Evolutionary conservation across 2,113 vertebrate genomes (phyloP), one percentile per base, ranked within the genome.

Genomic region (Gadus chalcogrammus): DNA sequence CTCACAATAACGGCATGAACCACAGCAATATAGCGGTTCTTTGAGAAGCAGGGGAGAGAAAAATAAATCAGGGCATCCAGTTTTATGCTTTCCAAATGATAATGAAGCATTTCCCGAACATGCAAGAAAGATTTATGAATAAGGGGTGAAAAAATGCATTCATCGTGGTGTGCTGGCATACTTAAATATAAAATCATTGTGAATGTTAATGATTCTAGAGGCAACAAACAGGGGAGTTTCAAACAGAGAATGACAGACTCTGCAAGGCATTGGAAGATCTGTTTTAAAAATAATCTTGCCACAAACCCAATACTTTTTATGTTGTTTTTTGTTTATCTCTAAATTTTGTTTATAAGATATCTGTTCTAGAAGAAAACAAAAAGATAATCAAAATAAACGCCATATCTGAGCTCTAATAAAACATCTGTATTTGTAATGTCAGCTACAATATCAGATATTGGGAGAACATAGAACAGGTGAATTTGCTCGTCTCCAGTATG

Each of bases 1-100:
- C 61, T 69, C 76, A 80, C 78, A 71, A 82, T 69, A 82, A 82
- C 75, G 65, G 62, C 75, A 59, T 77, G 68, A 79, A 76, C 66
- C 48, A 63, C 71, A 53, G 64, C 61, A 65, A 74, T 62, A 66
- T 56, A 77, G 60, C 67, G 75, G 59, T 56, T 63, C 65, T 42
- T 28, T 66, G 13, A 11, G 58, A 22, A 60, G 42, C 48, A 62
- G 52, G 61, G 48, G 64, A 42, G 6, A 38, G 4, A 65, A 42
- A 53, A 48, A 2, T 0, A 7, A 64, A 17, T 64, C 31, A 64
- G 66, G 38, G 17, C 62, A 52, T 66, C 18, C 42, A 61, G 68
- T 63, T 63, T 20, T 56, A 13, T 70, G 42, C 35, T 17, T 80
- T 76, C 13, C 15, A 48, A 76, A 67, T 71, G 24, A 20, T 24